Evolutionary conservation across 2,888 invertebrate genomes (phyloP).

Genomic region (Drosophila yooni): DNA sequence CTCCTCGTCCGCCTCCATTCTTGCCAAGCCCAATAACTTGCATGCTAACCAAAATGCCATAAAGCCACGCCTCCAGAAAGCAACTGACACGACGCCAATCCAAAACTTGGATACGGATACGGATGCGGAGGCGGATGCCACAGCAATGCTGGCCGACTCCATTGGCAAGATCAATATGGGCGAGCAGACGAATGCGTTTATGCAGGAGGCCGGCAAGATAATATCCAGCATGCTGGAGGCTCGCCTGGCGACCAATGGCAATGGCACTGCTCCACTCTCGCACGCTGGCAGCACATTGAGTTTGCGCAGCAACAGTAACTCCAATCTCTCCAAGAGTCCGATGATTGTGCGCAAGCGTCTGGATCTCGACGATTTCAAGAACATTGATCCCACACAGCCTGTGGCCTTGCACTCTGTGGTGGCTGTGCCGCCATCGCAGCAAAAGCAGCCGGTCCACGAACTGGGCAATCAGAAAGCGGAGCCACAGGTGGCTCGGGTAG

Average conservation of each 20-base stretch:
- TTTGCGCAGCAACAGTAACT: conserved; percentile 76
- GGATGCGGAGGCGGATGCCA: conserved; percentile 57
- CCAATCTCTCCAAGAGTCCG: conserved; percentile 78
- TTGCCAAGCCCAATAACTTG: conserved; percentile 65
- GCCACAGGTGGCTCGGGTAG: conserved; percentile 45
- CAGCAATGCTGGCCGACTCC: conserved; percentile 83
- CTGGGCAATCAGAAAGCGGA: conserved; percentile 48
- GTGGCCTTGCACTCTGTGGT: conserved; percentile 78
- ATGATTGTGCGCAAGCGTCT: conserved; percentile 82
- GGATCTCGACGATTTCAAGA: conserved; percentile 83
- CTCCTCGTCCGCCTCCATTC: conserved; percentile 11
- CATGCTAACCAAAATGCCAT: conserved; percentile 67
- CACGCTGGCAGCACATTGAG: conserved; percentile 72
- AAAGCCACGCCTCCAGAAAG: conserved; percentile 38
- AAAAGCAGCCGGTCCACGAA: conserved; percentile 23
- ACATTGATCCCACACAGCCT: conserved; percentile 81
- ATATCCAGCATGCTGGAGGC: conserved; percentile 85
- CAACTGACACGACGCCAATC: conserved; percentile 39
- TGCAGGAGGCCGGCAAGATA: conserved; percentile 84
- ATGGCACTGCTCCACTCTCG: conserved; percentile 56
- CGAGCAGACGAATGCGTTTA: conserved; percentile 82
- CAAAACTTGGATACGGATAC: not conserved
- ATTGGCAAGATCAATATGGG: conserved; percentile 82
- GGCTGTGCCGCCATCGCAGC: conserved; percentile 39
- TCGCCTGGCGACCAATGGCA: conserved; percentile 69